Evolutionary conservation across 2,888 invertebrate species (phyloP).

Genomic region (Trissolcus brochymenae): DNA sequence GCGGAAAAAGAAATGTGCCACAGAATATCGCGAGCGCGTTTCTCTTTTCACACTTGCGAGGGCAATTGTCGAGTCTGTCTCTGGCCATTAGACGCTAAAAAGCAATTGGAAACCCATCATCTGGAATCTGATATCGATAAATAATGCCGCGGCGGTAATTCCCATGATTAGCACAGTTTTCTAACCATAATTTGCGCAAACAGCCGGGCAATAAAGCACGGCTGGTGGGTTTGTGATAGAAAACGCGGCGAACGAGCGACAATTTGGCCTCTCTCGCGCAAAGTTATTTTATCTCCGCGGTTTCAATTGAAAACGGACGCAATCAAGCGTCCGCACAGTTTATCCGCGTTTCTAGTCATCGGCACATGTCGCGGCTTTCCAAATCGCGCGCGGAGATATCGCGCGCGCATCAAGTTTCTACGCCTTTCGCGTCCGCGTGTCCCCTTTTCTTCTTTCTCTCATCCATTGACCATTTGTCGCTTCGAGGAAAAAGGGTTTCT

Average conservation of each 20-base stretch:
- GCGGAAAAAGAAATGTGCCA: neutral
- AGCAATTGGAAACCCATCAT: conserved; percentile 15
- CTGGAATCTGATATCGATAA: conserved; percentile 15
- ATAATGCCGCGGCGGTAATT: conserved; percentile 9
- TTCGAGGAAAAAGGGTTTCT: conserved; percentile 55
- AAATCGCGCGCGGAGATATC: conserved; percentile 41
- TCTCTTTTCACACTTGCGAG: conserved; percentile 6
- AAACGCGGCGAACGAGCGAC: conserved; percentile 25
- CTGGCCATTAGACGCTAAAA: conserved; percentile 11
- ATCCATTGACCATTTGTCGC: conserved; percentile 53
- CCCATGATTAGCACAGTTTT: conserved; percentile 27
- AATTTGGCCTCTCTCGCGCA: conserved; percentile 4
- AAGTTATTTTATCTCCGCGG: conserved; percentile 5
- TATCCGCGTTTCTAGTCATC: conserved; percentile 10
- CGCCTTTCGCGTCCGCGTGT: conserved; percentile 42
- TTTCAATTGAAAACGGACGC: conserved; percentile 22
- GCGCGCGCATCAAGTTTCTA: conserved; percentile 30
- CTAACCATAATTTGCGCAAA: conserved; percentile 17
- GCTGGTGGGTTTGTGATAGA: conserved; percentile 22
- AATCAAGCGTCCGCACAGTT: conserved; percentile 24
- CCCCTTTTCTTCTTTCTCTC: conserved; percentile 47
- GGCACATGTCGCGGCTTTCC: conserved; percentile 39
- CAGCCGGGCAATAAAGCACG: conserved; percentile 17
- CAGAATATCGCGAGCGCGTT: neutral
- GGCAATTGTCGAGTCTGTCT: conserved; percentile 9